Evolutionary conservation across 1,140 invertebrate genomes (phyloP).

Genomic region (Trichoplusia ni): DNA sequence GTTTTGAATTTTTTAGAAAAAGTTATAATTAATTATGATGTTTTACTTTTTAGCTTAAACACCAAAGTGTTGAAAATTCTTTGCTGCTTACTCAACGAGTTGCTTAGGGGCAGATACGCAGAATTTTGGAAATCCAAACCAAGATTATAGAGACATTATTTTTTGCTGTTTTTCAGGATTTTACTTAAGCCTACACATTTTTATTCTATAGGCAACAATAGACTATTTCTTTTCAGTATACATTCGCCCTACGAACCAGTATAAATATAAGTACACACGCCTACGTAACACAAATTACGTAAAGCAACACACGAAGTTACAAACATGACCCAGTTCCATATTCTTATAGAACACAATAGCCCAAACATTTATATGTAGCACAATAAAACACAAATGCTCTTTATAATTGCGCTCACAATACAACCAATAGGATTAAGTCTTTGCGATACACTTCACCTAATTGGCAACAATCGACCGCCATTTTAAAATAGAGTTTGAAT

Average conservation of each 20-base stretch:
- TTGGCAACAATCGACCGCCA: slow-evolving; percentile 57
- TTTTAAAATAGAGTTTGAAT: slow-evolving; percentile 51
- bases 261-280: not conserved
- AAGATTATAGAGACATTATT: too few species aligned
- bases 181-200: too few species aligned
- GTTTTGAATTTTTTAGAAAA: not conserved
- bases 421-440: slow-evolving; percentile 53
- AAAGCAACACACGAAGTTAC: not conserved
- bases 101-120: too few species aligned
- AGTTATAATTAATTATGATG: not conserved
- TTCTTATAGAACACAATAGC: not conserved
- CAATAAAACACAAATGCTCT: slow-evolving; percentile 45
- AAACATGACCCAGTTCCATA: slow-evolving; percentile 45
- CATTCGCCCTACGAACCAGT: too few species aligned
- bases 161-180: too few species aligned
- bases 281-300: slow-evolving; percentile 3
- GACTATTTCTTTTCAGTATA: too few species aligned
- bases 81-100: too few species aligned
- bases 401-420: slow-evolving; percentile 42
- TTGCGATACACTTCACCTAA: slow-evolving; percentile 55
- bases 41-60: not conserved
- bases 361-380: slow-evolving; percentile 34
- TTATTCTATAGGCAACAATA: too few species aligned
- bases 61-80: too few species aligned
- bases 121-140: too few species aligned